Percentiles rank a stretch among this genome's conserved stretches.
phyloP scores from a whole-genome alignment of 2,888 invertebrate genomes.

The Odontomyia ornata region DNA sequence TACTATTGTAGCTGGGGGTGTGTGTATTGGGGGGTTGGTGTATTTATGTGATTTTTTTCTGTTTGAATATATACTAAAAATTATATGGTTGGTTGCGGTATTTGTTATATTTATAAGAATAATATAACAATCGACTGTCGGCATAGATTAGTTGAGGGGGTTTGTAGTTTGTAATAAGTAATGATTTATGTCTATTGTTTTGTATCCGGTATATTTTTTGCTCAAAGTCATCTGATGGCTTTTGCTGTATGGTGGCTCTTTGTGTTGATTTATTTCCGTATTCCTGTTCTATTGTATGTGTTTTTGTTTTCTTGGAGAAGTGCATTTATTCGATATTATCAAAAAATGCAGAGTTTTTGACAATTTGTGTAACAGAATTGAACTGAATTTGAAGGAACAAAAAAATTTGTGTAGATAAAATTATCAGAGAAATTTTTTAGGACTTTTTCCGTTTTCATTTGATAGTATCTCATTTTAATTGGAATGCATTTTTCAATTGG shows the following conservation, averaged over 20 bases:
- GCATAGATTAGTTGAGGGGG: constrained; percentile 68
- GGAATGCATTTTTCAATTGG: not conserved
- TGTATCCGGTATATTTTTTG: constrained; percentile 41
- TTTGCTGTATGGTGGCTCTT: constrained; percentile 48
- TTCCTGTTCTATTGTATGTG: constrained; percentile 45
- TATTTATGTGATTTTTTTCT: constrained; percentile 45
- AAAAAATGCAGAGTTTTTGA: not conserved
- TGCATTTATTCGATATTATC: constrained; percentile 29
- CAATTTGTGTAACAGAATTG: not conserved
- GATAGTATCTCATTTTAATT: not conserved
- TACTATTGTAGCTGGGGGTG: constrained; percentile 49
- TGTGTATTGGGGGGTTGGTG: constrained; percentile 30
- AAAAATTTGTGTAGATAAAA: constrained; percentile 1
- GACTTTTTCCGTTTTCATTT: constrained; percentile 2
- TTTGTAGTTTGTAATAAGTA: constrained; percentile 65
- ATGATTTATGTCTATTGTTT: constrained; percentile 52
- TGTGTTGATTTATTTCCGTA: constrained; percentile 50
- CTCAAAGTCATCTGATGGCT: constrained; percentile 6
- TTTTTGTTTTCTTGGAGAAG: constrained; percentile 44
- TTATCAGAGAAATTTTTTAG: too few relatives aligned
- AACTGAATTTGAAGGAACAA: constrained; percentile 14
- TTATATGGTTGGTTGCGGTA: constrained; percentile 46
- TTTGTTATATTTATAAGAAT: constrained; percentile 44
- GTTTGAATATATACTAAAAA: constrained; percentile 22
- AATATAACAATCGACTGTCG: constrained; percentile 67